Base-by-base conservation (phyloP, 2,797 vertebrate genomes). In the Myotis myotis region DNA sequence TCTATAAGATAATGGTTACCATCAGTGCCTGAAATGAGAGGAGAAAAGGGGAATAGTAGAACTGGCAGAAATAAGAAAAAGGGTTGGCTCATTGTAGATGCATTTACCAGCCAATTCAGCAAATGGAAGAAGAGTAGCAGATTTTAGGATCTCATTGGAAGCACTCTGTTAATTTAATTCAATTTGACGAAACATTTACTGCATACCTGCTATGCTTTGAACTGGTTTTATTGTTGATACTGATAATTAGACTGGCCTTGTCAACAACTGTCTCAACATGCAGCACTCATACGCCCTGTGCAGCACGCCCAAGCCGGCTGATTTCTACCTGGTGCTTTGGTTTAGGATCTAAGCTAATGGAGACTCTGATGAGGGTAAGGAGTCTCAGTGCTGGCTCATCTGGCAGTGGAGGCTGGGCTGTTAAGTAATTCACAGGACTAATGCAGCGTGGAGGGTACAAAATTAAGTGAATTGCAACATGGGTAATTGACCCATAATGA, bases 401-500 rank as follows among this genome's bases (percentile, higher is more conserved):
- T 85, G 51, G 53, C 10, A 25, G 38, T 71, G 53, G 44, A 22
- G 38, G 70, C 44, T 5, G 55, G 60, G 17, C 4, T 81, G 70
- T 36, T 28, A 76, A 87, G 60, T 78, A 83, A 82, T 57, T 90
- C 36, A 55, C 47, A 8, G 33, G 71, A 71, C 64, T 82, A 64
- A 89, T 76, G 70, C 44, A 36, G 70, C 15, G 55, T 81, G 68
- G 78, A 82, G 87, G 85, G 75, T 20, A 88, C 81, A 75, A 93
- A 94, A 82, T 33, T 17, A 68, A 92, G 82, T 80, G 71, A 82
- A 68, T 6, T 91, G 57, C 57, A 87, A 33, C 57, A 85, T 9
- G 82, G 86, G 64, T 87, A 93, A 93, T 16, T 75, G 82, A 78
- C n/a, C 62, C 17, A 75, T 53, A 87, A 49, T 82, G 79, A 91